Evolutionary conservation across 2,888 invertebrate species (phyloP), one percentile per base, ranked within the genome.

Genomic region (Hylaea fasciaria): DNA sequence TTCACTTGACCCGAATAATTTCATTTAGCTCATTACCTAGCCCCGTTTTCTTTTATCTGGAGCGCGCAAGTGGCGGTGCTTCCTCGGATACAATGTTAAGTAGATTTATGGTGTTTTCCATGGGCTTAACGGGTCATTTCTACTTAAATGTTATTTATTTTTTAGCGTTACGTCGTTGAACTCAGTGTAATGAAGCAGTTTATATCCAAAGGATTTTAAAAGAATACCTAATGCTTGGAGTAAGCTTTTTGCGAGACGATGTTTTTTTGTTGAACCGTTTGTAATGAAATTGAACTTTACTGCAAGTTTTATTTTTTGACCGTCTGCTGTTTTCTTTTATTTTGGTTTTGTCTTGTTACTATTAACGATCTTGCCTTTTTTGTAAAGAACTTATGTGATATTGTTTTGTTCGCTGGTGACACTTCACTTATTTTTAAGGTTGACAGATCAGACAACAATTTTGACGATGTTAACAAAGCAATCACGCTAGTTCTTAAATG

Each of bases 1-100:
- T 22, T 22, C 40, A 41, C 40, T 48, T 37, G 52, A 28, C 52
- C 53, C 48, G 41, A 41, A 47, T 55, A 44, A 57, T 63, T 61
- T 52, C 63, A 40, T 50, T 59, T 66, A 69, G 70, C 74, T 72
- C 60, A 41, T 70, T 55, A 55, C 48, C 73, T 73, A 74, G 70
- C 64, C 50, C 73, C 71, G 57, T 64, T 45, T 69, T 72, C 73
- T 76, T 74, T 78, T 78, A 80, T 80, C 78, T 72, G 61, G 72
- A 76, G 79, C 80, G 80, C 81, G 82, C 82, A 81, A 79, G 77
- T 77, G 76, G 70, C 66, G 68, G 22, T 64, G 65, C 70, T 74
- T 76, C 76, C 73, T 71, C 76, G 79, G 77, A 74, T 67, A 52
- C 69, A 73, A 74, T 76, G 73, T 81, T 80, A 81, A 78, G 80